These are phyloP conservation scores for Gonatopus flavifemur DNA, from an alignment of 1,140 invertebrate genomes.

Conservation along the genomic window DNA sequence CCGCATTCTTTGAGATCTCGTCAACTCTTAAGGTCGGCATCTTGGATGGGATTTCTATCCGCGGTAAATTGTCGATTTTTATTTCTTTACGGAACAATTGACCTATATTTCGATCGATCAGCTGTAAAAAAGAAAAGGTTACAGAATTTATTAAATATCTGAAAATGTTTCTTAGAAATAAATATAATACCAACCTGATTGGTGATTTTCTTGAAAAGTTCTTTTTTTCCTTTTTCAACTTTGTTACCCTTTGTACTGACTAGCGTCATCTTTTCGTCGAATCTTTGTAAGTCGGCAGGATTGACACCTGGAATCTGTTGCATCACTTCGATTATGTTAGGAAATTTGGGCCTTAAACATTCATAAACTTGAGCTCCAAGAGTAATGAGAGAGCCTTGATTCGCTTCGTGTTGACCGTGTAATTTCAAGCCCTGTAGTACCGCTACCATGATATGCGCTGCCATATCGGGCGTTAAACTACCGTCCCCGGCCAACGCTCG, in stretches of 20 bases:
- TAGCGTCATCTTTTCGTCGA: slow-evolving; percentile 80
- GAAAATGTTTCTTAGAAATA: neutral
- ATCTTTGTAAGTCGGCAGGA: slow-evolving; percentile 73
- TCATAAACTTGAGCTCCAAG: slow-evolving; percentile 80
- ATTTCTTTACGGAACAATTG: slow-evolving; percentile 85
- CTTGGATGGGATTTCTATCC: slow-evolving; percentile 63
- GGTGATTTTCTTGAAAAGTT: slow-evolving; percentile 87
- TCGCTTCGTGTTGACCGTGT: slow-evolving; percentile 84
- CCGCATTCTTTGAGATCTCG: slow-evolving; percentile 50
- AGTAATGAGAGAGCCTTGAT: slow-evolving; percentile 70
- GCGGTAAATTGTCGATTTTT: slow-evolving; percentile 78
- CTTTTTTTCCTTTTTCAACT: slow-evolving; percentile 86
- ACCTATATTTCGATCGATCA: slow-evolving; percentile 78
- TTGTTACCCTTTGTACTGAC: slow-evolving; percentile 72
- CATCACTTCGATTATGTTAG: slow-evolving; percentile 68
- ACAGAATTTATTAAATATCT: neutral
- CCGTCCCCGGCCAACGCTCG: slow-evolving; percentile 62
- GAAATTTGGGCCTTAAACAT: slow-evolving; percentile 73
- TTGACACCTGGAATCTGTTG: slow-evolving; percentile 77
- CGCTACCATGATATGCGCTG: slow-evolving; percentile 69
- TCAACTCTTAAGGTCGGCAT: slow-evolving; percentile 52
- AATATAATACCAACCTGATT: slow-evolving; percentile 61
- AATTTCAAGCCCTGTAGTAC: slow-evolving; percentile 74
- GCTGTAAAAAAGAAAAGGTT: slow-evolving; percentile 51
- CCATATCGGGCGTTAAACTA: slow-evolving; percentile 67